Percentiles rank a stretch among this genome's conserved stretches.
Evolutionary conservation across 2,888 invertebrate genomes (phyloP).

Genomic region (Augochlorella aurata): DNA sequence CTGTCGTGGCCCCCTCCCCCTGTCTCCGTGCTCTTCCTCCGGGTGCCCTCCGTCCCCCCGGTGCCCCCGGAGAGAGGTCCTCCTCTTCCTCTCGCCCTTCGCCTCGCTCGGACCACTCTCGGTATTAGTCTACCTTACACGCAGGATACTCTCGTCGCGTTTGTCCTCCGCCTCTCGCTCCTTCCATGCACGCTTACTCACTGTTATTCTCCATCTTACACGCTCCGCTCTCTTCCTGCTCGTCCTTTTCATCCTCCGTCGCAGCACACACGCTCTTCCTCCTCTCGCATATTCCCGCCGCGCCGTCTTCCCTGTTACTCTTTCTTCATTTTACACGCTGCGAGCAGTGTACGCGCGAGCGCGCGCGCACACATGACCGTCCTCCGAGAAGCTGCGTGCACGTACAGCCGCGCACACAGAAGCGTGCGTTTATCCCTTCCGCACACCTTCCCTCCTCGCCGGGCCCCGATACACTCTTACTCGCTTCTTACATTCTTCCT

Average conservation of each 20-base stretch:
- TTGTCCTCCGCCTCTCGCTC: slow-evolving; percentile 47
- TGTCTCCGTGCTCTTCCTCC: background rate
- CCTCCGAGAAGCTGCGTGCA: background rate
- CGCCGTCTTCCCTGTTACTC: slow-evolving; percentile 11
- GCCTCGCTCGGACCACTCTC: slow-evolving; percentile 2
- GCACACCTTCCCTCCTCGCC: background rate
- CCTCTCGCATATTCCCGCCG: slow-evolving; percentile 22
- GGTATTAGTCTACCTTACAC: slow-evolving; percentile 52
- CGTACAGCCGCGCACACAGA: background rate
- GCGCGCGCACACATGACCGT: background rate
- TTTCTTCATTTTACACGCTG: slow-evolving; percentile 38
- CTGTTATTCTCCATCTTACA: slow-evolving; percentile 57
- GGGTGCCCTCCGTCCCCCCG: background rate
- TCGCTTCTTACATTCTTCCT: slow-evolving; percentile 58
- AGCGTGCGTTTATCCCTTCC: background rate
- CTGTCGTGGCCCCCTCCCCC: background rate
- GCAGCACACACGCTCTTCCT: slow-evolving; percentile 16
- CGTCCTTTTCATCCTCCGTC: slow-evolving; percentile 54
- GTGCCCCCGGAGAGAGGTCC: background rate
- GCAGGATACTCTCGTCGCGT: slow-evolving; percentile 44
- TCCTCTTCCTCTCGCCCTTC: slow-evolving; percentile 11
- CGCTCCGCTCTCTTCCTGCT: slow-evolving; percentile 43
- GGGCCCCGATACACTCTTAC: slow-evolving; percentile 40
- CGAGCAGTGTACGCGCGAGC: slow-evolving; percentile 3
- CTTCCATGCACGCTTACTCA: slow-evolving; percentile 52